Evolutionary conservation across 2,797 vertebrate species (phyloP).

Genomic region (Helicolenus hilgendorfi): DNA sequence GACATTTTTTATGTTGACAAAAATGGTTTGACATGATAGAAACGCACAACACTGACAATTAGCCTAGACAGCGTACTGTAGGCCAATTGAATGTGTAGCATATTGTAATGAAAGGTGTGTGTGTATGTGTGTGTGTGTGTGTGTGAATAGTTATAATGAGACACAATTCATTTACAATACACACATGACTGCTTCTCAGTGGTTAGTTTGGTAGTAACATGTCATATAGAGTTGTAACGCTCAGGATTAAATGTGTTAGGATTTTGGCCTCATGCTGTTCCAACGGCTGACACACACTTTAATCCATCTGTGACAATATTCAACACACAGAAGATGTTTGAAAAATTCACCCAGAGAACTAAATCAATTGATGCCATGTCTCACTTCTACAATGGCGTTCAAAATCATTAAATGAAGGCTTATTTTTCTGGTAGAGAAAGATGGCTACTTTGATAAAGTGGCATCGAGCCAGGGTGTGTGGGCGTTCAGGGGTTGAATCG

Average conservation of each 20-base stretch:
- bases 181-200: conserved; percentile 52
- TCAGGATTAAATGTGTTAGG: conserved; percentile 37
- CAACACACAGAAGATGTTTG: not conserved
- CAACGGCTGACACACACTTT: conserved; percentile 71
- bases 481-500: conserved; percentile 63
- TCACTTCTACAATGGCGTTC: not conserved
- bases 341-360: not conserved
- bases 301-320: conserved; percentile 38
- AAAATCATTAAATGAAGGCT: conserved; percentile 5
- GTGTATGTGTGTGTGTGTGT: conserved; percentile 10
- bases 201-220: conserved; percentile 63
- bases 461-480: conserved; percentile 49
- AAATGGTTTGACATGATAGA: conserved; percentile 75
- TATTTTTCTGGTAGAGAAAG: conserved; percentile 20
- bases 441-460: conserved; percentile 32
- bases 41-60: conserved; percentile 81
- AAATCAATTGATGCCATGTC: not conserved
- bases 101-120: conserved; percentile 48
- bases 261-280: conserved; percentile 78
- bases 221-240: conserved; percentile 21
- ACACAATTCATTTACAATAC: conserved; percentile 64
- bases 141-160: conserved; percentile 67
- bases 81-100: conserved; percentile 64
- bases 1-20: conserved; percentile 77
- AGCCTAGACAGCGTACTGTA: conserved; percentile 30